Percentiles rank a stretch among this genome's conserved stretches.
Conservation (phyloP, 2,113 vertebrate genomes). For the Polyodon spathula region DNA sequence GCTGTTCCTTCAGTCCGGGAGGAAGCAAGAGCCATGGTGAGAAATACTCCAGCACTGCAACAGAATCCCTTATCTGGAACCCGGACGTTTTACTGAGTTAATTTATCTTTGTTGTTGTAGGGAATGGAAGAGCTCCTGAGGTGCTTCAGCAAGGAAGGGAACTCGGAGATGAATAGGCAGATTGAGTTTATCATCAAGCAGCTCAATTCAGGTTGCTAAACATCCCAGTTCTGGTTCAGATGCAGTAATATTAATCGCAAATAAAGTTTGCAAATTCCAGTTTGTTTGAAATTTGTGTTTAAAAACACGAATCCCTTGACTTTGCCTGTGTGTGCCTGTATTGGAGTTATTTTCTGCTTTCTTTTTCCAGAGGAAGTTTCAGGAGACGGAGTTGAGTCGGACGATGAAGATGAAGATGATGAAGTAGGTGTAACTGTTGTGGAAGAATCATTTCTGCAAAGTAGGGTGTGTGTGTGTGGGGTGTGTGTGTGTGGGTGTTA, state of each 20-base stretch:
- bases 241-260: no score
- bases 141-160: constrained; percentile 83
- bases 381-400: constrained; percentile 68
- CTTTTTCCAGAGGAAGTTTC: constrained; percentile 53
- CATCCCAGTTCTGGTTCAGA: no score
- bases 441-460: neutral
- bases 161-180: constrained; percentile 75
- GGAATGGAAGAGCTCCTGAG: constrained; percentile 86
- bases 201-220: constrained; percentile 74
- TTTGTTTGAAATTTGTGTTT: no score
- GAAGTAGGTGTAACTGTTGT: constrained; percentile 56
- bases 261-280: no score
- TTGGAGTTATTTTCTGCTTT: constrained; percentile 4
- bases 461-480: no score
- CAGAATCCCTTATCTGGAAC: neutral
- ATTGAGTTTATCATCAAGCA: constrained; percentile 88
- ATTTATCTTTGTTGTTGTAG: constrained; percentile 43
- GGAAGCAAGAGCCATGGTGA: constrained; percentile 90
- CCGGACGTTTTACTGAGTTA: neutral
- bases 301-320: no score
- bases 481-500: no score
- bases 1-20: constrained; percentile 72
- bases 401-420: constrained; percentile 79
- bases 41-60: constrained; percentile 20
- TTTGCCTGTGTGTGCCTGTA: no score